Evolutionary conservation across 2,888 invertebrate genomes (phyloP), one percentile per base, ranked within the genome.

Genomic region (Lepidochitona cinerea): DNA sequence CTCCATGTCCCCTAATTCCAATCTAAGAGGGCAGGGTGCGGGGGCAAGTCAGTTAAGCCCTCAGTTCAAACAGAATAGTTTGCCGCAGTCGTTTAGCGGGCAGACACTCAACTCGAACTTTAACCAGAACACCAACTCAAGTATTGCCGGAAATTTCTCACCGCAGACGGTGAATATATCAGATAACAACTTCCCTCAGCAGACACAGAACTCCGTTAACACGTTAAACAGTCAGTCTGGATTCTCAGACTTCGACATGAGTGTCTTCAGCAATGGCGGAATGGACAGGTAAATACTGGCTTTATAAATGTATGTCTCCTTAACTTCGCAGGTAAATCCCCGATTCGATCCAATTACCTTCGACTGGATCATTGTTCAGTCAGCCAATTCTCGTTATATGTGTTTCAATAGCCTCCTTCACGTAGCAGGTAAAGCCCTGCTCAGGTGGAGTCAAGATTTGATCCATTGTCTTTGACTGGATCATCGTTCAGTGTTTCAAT

Each of bases 1-100:
- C 1, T 18, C 76, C 65, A 80, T 86, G 65, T 87, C 85, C 0
- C 87, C 86, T 2, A 83, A 79, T 71, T 74, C 78, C n/a, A 81
- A 81, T 6, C 74, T 84, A 72, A 75, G 84, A 67, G 81, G 80
- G 65, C 75, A 71, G 7, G 75, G 65, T 52, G 52, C 79, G 29
- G 82, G 82, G 77, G 82, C 81, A 73, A 78, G 59, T 26, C 59
- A 59, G 78, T 72, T 71, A 76, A n/a, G 68, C 73, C 32, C 52
- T 23, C n/a, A 59, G 52, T 54, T 53, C 53, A n/a, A 65, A 36
- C 59, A 59, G 59, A 59, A 59, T 32, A 29, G 26, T 32, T 26
- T 59, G 32, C 9, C 59, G 3, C 59, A 59, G 32, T 29, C 59
- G 3, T 59, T 29, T 32, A 59, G 59, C 26, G 29, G 59, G 29